phyloP scores from a whole-genome alignment of 2,797 vertebrate species.

The Caiman crocodilus region DNA sequence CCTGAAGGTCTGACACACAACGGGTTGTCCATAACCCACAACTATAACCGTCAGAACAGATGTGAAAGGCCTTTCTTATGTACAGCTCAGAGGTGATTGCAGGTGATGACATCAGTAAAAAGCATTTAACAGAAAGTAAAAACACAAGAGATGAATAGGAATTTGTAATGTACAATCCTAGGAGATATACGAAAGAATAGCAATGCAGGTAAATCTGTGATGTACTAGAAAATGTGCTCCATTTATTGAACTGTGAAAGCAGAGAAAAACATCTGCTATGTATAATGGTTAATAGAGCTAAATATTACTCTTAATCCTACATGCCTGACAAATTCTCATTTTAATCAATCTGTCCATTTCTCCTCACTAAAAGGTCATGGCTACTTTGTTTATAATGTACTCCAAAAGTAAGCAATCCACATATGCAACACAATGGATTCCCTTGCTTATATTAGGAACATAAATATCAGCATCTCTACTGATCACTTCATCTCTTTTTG shows the following conservation, averaged over 20 bases:
- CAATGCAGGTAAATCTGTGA: rapidly evolving
- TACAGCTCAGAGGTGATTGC: neutral
- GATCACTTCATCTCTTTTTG: neutral
- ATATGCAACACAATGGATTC: neutral
- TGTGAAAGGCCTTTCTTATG: neutral
- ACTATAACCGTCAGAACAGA: neutral
- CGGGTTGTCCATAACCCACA: neutral
- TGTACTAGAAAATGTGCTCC: neutral
- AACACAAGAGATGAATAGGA: neutral
- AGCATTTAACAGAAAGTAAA: neutral
- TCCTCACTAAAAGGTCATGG: neutral
- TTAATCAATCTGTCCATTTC: neutral
- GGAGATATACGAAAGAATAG: neutral
- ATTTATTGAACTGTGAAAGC: neutral
- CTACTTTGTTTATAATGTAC: neutral
- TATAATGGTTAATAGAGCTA: no score
- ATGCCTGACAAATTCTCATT: neutral
- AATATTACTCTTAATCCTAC: neutral
- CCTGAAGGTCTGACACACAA: neutral
- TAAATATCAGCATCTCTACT: neutral
- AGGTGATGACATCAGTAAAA: neutral
- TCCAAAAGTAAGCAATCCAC: neutral
- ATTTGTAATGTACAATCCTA: neutral
- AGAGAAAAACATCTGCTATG: neutral
- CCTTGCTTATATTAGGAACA: neutral